These are phyloP conservation scores for Prorops nasuta DNA, from an alignment of 1,140 invertebrate genomes.

Conservation along the genomic window DNA sequence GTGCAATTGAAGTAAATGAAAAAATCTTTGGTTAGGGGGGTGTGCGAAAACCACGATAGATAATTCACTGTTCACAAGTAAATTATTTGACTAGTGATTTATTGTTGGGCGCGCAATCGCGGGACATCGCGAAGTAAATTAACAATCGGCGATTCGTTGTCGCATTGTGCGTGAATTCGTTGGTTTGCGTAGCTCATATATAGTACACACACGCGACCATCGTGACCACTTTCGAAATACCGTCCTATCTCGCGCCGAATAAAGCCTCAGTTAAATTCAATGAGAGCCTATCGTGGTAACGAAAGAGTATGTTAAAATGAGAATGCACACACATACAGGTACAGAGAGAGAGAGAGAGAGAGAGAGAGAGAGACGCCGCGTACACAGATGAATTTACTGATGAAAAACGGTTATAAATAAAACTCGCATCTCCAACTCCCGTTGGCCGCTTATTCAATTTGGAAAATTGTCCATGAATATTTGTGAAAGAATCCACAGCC, in stretches of 20 bases:
- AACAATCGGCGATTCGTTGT: no score
- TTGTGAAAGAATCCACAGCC: slow-evolving; percentile 12
- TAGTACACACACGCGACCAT: not conserved
- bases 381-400: slow-evolving; percentile 25
- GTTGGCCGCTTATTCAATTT: slow-evolving; percentile 20
- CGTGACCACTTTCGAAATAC: not conserved
- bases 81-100: no score
- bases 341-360: not conserved
- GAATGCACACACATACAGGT: not conserved
- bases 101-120: no score
- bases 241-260: slow-evolving; percentile 19
- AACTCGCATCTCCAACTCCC: no score
- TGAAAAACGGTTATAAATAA: slow-evolving; percentile 34
- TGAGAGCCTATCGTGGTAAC: slow-evolving; percentile 3
- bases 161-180: no score
- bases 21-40: no score
- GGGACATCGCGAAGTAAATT: no score
- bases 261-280: slow-evolving; percentile 21
- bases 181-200: no score
- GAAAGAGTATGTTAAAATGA: not conserved
- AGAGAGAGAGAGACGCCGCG: not conserved
- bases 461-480: slow-evolving; percentile 21
- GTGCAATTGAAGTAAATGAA: no score
- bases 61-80: no score
- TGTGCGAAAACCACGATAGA: no score